phyloP scores from a whole-genome alignment of 1,140 invertebrate genomes.

The Muscidifurax raptorellus region DNA sequence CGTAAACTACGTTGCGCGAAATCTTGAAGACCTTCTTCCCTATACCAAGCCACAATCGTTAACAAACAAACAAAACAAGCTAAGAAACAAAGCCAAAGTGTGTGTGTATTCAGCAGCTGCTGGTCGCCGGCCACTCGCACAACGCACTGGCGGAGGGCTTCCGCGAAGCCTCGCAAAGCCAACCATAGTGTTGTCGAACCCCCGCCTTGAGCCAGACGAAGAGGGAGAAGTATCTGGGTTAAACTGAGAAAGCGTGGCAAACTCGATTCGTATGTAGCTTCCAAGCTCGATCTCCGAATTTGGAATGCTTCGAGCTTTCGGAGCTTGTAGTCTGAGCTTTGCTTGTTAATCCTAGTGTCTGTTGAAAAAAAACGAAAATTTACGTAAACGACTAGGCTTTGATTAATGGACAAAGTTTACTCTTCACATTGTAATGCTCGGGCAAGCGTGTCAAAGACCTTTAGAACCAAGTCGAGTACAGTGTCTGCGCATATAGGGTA shows the following conservation, averaged over 20 bases:
- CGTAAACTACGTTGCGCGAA: conserved; percentile 2
- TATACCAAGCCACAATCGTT: background rate
- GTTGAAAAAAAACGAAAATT: background rate
- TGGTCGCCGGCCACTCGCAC: background rate
- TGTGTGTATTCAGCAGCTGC: background rate
- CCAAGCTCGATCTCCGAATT: background rate
- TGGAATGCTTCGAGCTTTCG: background rate
- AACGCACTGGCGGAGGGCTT: conserved; percentile 61
- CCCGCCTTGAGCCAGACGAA: conserved; percentile 26
- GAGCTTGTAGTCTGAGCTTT: too few species aligned
- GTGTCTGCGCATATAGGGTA: too few species aligned
- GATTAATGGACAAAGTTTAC: background rate
- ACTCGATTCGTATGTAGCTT: conserved; percentile 25
- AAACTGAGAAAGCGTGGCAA: conserved; percentile 37
- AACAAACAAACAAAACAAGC: background rate
- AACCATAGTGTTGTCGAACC: conserved; percentile 68
- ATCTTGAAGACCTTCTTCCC: conserved; percentile 16
- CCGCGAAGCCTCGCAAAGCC: conserved; percentile 66
- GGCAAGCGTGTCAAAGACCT: background rate
- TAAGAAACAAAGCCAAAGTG: background rate
- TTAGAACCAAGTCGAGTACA: background rate
- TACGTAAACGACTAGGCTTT: background rate
- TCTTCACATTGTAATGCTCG: background rate
- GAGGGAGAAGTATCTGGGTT: conserved; percentile 43
- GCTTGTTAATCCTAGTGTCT: too few species aligned